Evolutionary conservation across 2,797 vertebrate genomes (phyloP), one percentile per base, ranked within the genome.

Genomic region (Ctenosaura bakeri): DNA sequence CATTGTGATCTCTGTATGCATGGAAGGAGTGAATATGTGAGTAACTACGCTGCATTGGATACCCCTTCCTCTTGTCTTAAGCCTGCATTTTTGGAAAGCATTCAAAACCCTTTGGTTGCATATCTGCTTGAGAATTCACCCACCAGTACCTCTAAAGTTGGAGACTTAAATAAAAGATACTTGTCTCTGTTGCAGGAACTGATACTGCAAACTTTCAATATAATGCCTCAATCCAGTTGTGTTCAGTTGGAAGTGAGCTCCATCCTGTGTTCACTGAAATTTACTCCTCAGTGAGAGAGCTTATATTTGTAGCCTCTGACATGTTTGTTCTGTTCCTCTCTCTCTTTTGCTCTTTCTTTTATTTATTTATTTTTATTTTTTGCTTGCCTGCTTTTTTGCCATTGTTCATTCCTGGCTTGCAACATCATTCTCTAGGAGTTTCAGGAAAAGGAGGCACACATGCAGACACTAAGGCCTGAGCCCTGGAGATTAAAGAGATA

Each of bases 401-500:
- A 20, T 59, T 38, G 52, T n/a, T 80, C 50, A 89, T 89, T 86
- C 35, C 12, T 26, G 13, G 29, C 84, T 69, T 64, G 12, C 38
- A 24, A 26, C 69, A 26, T n/a, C 77, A 13, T 73, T 46, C 66
- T 42, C 52, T 56, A 29, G 18, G 74, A 85, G 26, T 24, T 38
- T n/a, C 83, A 56, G 76, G 38, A 22, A 88, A 85, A 42, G 85
- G n/a, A 56, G 42, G 20, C 2, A 20, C 7, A 54, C 14, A 22
- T 26, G 6, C 16, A 64, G 18, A 88, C 13, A 24, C 88, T 93
- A 79, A 92, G 9, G 29, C 35, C 64, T 20, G 38, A 89, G 29
- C 52, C 52, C 24, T 13, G 1, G 12, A 71, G 38, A 52, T 62
- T 73, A 62, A 90, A 71, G 9, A 16, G 89, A 87, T 50, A 32